These are phyloP conservation scores for Physeter macrocephalus DNA, from an alignment of 2,113 vertebrate species.

Conservation along the genomic window DNA sequence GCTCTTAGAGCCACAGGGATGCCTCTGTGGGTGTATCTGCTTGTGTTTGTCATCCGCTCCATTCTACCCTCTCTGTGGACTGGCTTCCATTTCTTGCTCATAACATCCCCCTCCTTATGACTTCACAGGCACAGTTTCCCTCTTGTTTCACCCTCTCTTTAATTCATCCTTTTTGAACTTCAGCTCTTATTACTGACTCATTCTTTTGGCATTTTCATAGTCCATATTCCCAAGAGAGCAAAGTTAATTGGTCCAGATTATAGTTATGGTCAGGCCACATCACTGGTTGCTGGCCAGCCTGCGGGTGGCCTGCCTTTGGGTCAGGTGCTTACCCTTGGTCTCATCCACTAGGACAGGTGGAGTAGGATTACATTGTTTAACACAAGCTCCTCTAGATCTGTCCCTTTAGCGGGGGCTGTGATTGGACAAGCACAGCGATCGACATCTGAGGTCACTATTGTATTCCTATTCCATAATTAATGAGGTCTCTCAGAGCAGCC, in stretches of 20 bases:
- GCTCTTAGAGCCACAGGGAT: not conserved
- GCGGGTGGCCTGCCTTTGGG: not conserved
- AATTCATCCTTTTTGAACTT: not conserved
- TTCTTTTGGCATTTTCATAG: conserved; percentile 4
- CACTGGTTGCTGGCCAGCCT: not conserved
- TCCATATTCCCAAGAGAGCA: not conserved
- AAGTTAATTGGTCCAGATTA: not conserved
- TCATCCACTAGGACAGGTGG: not conserved
- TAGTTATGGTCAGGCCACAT: not conserved
- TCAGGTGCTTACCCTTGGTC: not conserved
- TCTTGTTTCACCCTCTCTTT: not conserved
- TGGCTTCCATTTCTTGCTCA: not conserved
- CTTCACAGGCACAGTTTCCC: not conserved
- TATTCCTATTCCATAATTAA: not conserved
- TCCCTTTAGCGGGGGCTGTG: not conserved
- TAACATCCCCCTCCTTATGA: not conserved
- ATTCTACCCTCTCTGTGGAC: not conserved
- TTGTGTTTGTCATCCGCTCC: not conserved
- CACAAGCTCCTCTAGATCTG: not conserved
- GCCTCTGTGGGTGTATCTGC: not conserved
- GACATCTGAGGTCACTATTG: not conserved
- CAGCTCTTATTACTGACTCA: not conserved
- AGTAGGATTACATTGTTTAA: not conserved
- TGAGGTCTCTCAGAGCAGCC: not conserved
- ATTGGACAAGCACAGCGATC: not conserved